phyloP scores from a whole-genome alignment of 2,113 vertebrate species.

The Eudyptes chrysolophus region DNA sequence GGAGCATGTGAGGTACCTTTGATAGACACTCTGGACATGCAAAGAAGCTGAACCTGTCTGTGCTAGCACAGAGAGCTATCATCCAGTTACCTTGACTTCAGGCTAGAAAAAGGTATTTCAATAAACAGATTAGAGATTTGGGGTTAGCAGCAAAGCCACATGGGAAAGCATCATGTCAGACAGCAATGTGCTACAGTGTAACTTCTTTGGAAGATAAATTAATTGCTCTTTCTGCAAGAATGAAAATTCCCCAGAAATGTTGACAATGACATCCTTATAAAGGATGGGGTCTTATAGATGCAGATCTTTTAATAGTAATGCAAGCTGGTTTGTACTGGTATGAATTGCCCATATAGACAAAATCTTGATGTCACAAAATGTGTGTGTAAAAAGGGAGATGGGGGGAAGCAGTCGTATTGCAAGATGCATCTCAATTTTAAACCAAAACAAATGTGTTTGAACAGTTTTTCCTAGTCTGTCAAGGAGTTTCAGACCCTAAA shows the following conservation, averaged over 20 bases:
- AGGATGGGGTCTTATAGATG: not conserved
- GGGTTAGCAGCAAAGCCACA: not conserved
- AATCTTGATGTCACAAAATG: slow-evolving; percentile 19
- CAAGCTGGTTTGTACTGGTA: not conserved
- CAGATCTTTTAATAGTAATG: not conserved
- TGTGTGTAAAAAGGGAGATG: not conserved
- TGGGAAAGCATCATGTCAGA: not conserved
- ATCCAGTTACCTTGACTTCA: not conserved
- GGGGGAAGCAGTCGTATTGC: not conserved
- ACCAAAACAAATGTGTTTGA: slow-evolving; percentile 44
- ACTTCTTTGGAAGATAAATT: not conserved
- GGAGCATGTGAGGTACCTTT: not conserved
- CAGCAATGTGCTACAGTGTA: not conserved
- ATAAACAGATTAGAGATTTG: not conserved
- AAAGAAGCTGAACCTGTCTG: not conserved
- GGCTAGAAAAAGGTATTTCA: not conserved
- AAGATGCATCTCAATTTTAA: slow-evolving; percentile 24
- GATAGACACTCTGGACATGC: not conserved
- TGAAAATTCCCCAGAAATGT: not conserved
- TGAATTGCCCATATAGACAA: not conserved
- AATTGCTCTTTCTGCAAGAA: not conserved
- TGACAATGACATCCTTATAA: not conserved
- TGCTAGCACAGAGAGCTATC: not conserved
- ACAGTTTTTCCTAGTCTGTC: slow-evolving; percentile 37
- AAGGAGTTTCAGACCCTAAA: slow-evolving; percentile 59